These are phyloP conservation scores for Anticlea derivata DNA, from an alignment of 2,888 invertebrate species.

Conservation along the genomic window DNA sequence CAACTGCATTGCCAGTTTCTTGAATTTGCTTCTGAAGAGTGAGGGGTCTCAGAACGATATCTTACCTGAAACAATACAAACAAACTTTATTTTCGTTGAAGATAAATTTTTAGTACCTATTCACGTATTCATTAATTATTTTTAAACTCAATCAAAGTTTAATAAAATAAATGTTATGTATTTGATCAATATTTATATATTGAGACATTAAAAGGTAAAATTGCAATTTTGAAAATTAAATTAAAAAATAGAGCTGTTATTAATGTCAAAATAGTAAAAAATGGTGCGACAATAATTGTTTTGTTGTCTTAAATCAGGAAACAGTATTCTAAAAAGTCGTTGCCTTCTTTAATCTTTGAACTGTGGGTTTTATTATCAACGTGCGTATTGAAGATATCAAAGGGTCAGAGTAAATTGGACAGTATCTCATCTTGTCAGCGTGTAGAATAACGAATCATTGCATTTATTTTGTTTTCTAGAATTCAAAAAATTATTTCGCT, in stretches of 20 bases:
- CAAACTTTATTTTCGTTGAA: constrained; percentile 5
- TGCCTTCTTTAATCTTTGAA: constrained; percentile 68
- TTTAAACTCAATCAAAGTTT: no score
- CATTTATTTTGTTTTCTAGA: no score
- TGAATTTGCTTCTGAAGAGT: neutral
- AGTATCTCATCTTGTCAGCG: constrained; percentile 3
- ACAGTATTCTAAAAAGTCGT: constrained; percentile 74
- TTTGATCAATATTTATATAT: no score
- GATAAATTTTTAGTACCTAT: no score
- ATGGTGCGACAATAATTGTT: constrained; percentile 40
- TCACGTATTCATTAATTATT: no score
- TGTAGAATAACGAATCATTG: no score
- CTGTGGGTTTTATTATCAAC: constrained; percentile 60
- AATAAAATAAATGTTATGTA: no score
- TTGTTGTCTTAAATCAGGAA: constrained; percentile 59
- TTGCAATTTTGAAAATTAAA: no score
- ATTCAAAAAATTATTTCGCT: no score
- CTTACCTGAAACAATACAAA: constrained; percentile 76
- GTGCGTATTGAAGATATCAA: constrained; percentile 55
- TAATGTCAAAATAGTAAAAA: constrained; percentile 19
- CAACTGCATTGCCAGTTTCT: neutral
- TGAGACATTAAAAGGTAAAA: no score
- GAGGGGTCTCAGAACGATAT: constrained; percentile 25
- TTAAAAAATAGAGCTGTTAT: no score
- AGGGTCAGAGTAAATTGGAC: constrained; percentile 33